A percentile compares a stretch with the other conserved stretches of the same genome.
phyloP scores from a whole-genome alignment of 2,797 vertebrate species.

The Phaenicophaeus curvirostris region DNA sequence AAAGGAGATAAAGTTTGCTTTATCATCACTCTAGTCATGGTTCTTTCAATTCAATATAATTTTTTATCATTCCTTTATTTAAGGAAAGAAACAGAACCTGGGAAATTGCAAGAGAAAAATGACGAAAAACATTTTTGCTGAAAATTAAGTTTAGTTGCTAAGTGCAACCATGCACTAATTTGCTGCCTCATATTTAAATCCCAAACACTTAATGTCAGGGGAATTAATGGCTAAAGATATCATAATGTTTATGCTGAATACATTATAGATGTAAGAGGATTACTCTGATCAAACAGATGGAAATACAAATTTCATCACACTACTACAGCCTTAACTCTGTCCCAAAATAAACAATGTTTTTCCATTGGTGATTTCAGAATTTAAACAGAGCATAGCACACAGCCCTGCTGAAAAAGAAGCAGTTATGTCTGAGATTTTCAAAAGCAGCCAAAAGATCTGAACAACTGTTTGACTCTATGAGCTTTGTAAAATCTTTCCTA shows the following conservation, averaged over 20 bases:
- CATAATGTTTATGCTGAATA: constrained; percentile 1
- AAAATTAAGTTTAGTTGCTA: neutral
- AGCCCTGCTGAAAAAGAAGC: neutral
- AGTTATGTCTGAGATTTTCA: constrained; percentile 1
- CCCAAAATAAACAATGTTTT: constrained; percentile 50
- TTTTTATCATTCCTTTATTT: neutral
- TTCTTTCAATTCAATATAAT: neutral
- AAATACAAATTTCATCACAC: constrained; percentile 64
- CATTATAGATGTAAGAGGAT: constrained; percentile 58
- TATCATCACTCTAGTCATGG: neutral
- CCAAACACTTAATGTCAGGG: neutral
- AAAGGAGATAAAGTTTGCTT: neutral
- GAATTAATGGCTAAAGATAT: constrained; percentile 53
- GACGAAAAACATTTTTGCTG: neutral
- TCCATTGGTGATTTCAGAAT: constrained; percentile 29
- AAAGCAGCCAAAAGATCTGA: neutral
- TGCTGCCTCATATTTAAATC: constrained; percentile 23
- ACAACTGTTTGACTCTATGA: neutral
- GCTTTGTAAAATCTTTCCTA: constrained; percentile 14
- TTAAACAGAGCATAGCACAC: constrained; percentile 21
- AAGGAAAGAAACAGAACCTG: neutral
- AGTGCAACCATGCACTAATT: neutral
- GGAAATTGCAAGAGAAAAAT: neutral
- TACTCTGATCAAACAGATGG: constrained; percentile 67
- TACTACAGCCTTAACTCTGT: neutral